Evolutionary conservation across 2,888 invertebrate genomes (phyloP).

Genomic region (Eupithecia centaureata): DNA sequence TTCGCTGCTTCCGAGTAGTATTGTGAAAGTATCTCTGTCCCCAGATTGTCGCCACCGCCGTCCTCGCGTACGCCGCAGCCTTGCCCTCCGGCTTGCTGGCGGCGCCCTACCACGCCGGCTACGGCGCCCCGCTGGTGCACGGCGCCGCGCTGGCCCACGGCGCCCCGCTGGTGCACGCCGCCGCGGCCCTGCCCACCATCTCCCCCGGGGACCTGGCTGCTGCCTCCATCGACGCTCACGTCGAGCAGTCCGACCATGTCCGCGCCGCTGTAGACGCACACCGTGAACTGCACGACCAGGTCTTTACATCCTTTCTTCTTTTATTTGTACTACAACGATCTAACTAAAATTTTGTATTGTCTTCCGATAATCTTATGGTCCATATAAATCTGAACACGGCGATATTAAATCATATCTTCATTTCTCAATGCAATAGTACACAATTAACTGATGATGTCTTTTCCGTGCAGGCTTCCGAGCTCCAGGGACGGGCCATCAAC

Average conservation of each 20-base stretch:
- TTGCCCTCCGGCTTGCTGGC: constrained; percentile 73
- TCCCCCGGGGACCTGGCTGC: constrained; percentile 75
- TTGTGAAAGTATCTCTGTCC: constrained; percentile 35
- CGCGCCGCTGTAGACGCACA: constrained; percentile 75
- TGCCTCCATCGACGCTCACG: constrained; percentile 78
- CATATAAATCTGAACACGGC: not conserved
- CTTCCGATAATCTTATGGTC: not conserved
- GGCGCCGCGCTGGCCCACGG: constrained; percentile 54
- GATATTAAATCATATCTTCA: not conserved
- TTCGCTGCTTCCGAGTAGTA: not conserved
- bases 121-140: constrained; percentile 46
- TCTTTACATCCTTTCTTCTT: constrained; percentile 1
- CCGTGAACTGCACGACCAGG: constrained; percentile 76
- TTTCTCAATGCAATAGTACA: not conserved
- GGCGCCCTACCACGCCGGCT: constrained; percentile 56
- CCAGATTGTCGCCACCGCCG: constrained; percentile 84
- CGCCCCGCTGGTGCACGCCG: constrained; percentile 55
- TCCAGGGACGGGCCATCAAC: constrained; percentile 77
- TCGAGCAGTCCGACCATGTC: constrained; percentile 75
- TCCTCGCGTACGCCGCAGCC: constrained; percentile 78
- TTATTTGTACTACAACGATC: not conserved
- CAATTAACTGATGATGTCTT: not conserved
- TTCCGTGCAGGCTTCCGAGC: constrained; percentile 59
- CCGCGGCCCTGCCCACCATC: constrained; percentile 70
- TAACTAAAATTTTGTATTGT: not conserved